phyloP scores from a whole-genome alignment of 2,888 invertebrate species.

The Dexiosoma caninum region DNA sequence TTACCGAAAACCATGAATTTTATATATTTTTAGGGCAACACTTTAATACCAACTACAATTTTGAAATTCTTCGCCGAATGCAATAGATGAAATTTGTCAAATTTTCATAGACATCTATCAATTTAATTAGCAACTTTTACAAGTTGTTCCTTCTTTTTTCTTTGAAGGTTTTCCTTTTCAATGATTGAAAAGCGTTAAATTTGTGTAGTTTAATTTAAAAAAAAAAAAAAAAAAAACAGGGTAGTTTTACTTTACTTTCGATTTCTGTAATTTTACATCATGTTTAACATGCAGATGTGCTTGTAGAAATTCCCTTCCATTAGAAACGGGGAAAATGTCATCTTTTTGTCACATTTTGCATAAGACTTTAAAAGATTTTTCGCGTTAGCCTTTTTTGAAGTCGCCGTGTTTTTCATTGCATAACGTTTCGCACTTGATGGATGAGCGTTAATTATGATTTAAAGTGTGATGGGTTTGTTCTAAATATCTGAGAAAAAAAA shows the following conservation, averaged over 20 bases:
- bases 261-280: conserved; percentile 29
- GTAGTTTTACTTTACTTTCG: conserved; percentile 7
- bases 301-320: neutral
- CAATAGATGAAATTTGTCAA: conserved; percentile 53
- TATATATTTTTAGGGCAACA: conserved; percentile 1
- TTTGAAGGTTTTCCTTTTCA: neutral
- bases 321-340: neutral
- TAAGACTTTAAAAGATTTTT: conserved; percentile 21
- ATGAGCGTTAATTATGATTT: conserved; percentile 77
- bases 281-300: conserved; percentile 58
- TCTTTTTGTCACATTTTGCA: conserved; percentile 46
- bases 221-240: no score
- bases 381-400: conserved; percentile 16
- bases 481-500: no score
- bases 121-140: conserved; percentile 41
- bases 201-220: neutral
- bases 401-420: neutral
- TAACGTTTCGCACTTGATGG: conserved; percentile 77
- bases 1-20: conserved; percentile 37
- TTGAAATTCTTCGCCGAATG: neutral
- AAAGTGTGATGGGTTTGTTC: conserved; percentile 64
- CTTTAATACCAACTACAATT: neutral
- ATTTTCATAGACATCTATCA: conserved; percentile 56
- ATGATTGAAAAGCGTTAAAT: conserved; percentile 60
- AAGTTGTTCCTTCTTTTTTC: neutral